Evolutionary conservation across 2,888 invertebrate species (phyloP).

Genomic region (Chymomyza procnemis): DNA sequence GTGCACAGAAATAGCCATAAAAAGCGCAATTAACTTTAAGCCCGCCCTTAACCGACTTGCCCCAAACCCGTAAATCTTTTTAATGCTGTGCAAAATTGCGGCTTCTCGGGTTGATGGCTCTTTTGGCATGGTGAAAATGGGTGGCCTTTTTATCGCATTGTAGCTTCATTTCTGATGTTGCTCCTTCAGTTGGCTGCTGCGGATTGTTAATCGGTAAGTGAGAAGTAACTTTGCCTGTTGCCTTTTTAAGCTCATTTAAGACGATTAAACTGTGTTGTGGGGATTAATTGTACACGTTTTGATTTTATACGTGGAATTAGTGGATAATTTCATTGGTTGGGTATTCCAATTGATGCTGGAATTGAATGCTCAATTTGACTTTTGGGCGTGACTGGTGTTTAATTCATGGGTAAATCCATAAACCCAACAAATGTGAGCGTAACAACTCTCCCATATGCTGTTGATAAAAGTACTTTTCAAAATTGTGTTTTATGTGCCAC

Average conservation of each 20-base stretch:
- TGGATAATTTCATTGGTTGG: constrained; percentile 7
- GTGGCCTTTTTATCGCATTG: background rate
- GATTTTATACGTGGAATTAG: constrained; percentile 15
- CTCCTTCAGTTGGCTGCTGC: background rate
- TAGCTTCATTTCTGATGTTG: background rate
- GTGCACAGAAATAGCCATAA: constrained; percentile 40
- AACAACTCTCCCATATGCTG: background rate
- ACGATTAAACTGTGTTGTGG: constrained; percentile 61
- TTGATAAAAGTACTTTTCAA: background rate
- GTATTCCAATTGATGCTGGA: background rate
- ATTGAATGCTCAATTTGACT: constrained; percentile 20
- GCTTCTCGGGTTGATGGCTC: constrained; percentile 16
- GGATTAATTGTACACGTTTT: constrained; percentile 59
- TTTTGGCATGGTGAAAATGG: background rate
- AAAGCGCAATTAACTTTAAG: constrained; percentile 68
- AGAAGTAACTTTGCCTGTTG: constrained; percentile 22
- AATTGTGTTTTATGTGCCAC: background rate
- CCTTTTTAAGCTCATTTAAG: constrained; percentile 62
- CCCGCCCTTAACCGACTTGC: constrained; percentile 40
- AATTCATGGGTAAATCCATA: background rate
- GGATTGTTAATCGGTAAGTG: background rate
- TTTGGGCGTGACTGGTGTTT: background rate
- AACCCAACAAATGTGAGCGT: background rate
- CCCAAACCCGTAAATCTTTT: constrained; percentile 37
- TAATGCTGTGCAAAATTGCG: constrained; percentile 47